These are phyloP conservation scores for Lanistes nyassanus DNA, from an alignment of 1,140 invertebrate genomes.

Conservation along the genomic window DNA sequence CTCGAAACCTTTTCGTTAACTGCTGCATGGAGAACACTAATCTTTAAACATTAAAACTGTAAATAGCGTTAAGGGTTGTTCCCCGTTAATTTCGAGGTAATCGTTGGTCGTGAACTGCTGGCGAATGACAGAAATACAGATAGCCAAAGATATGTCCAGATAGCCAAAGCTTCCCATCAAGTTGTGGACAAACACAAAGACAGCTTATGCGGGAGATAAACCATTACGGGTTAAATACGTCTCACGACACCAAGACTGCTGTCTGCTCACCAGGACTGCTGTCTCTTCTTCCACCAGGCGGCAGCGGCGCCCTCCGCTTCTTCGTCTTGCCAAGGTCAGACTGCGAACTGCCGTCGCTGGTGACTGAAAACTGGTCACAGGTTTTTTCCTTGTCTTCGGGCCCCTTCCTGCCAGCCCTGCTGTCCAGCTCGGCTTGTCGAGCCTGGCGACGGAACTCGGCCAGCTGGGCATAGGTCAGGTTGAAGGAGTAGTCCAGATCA, in stretches of 20 bases:
- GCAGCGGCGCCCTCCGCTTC: slow-evolving; percentile 44
- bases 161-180: too few relatives aligned
- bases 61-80: too few relatives aligned
- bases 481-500: slow-evolving; percentile 47
- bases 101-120: too few relatives aligned
- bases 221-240: neutral
- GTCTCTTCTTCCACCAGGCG: slow-evolving; percentile 25
- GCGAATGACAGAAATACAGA: too few relatives aligned
- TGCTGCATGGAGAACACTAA: too few relatives aligned
- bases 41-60: too few relatives aligned
- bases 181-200: too few relatives aligned
- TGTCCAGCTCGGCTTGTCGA: slow-evolving; percentile 36
- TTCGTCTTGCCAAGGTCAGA: slow-evolving; percentile 45
- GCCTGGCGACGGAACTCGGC: slow-evolving; percentile 43
- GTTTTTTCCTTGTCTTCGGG: slow-evolving; percentile 25
- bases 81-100: too few relatives aligned
- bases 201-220: too few relatives aligned
- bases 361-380: neutral
- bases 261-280: slow-evolving; percentile 26
- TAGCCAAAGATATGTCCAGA: too few relatives aligned
- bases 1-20: too few relatives aligned
- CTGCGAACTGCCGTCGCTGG: slow-evolving; percentile 30
- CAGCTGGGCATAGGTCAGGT: slow-evolving; percentile 51
- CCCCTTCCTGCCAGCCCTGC: slow-evolving; percentile 41
- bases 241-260: neutral